phyloP scores from a whole-genome alignment of 2,888 invertebrate genomes.

The Spisula subtruncata region DNA sequence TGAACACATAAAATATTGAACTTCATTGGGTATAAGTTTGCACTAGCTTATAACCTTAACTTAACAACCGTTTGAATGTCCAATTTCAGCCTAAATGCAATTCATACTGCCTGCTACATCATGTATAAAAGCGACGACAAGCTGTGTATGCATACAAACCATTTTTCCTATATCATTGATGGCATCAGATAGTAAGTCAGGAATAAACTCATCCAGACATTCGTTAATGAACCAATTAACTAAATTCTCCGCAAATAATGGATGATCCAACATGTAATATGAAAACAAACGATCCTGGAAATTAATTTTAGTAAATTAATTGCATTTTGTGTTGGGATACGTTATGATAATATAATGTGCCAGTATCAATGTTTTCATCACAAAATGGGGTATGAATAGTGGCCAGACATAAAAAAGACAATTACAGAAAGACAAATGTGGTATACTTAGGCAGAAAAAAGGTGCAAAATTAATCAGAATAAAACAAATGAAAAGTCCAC shows the following conservation, averaged over 20 bases:
- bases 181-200: constrained; percentile 80
- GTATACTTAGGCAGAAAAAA: too few species aligned
- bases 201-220: constrained; percentile 80
- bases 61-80: not conserved
- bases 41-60: too few species aligned
- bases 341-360: too few species aligned
- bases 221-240: constrained; percentile 77
- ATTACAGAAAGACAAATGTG: too few species aligned
- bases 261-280: constrained; percentile 78
- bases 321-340: too few species aligned
- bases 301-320: not conserved
- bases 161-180: constrained; percentile 74
- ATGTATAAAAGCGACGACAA: not conserved
- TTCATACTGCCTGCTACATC: not conserved
- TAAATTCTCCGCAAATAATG: constrained; percentile 79
- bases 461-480: too few species aligned
- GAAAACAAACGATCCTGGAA: constrained; percentile 77
- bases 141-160: constrained; percentile 70
- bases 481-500: too few species aligned
- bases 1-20: not conserved
- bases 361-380: too few species aligned
- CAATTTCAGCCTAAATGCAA: not conserved
- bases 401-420: too few species aligned
- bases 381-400: too few species aligned
- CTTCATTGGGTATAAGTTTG: not conserved